Conservation (phyloP, 2,888 invertebrate genomes). For the Idaea dimidiata region DNA sequence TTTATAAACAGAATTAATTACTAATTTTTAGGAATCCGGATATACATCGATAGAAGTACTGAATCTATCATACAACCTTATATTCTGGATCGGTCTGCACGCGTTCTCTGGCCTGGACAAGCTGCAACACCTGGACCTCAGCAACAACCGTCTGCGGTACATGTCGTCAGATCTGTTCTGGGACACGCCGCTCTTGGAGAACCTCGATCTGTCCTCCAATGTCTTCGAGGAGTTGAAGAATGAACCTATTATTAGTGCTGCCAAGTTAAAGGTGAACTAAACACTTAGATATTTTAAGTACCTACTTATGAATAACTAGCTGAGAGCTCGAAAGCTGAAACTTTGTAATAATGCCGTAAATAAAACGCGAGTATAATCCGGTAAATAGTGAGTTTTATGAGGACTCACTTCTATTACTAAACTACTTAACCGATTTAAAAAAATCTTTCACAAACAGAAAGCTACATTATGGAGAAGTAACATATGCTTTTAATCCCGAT, state of each 20-base stretch:
- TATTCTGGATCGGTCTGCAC: constrained; percentile 82
- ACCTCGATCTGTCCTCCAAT: constrained; percentile 82
- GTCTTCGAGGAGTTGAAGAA: constrained; percentile 79
- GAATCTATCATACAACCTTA: constrained; percentile 81
- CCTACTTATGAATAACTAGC: no score
- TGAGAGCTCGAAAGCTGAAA: no score
- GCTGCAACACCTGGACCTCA: constrained; percentile 79
- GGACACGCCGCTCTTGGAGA: constrained; percentile 73
- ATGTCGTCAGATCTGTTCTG: constrained; percentile 79
- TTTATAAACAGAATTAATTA: neutral
- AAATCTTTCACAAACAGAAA: no score
- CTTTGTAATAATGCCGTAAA: no score
- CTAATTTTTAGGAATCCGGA: constrained; percentile 66
- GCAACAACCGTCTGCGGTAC: constrained; percentile 82
- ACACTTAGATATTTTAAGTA: constrained; percentile 8
- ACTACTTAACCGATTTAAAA: no score
- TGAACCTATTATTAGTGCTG: constrained; percentile 80
- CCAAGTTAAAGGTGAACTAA: constrained; percentile 67
- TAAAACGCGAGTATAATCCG: no score
- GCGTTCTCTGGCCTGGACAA: constrained; percentile 78
- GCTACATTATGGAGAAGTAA: no score
- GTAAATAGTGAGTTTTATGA: no score
- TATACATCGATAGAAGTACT: constrained; percentile 71
- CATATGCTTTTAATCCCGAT: no score
- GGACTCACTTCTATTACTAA: no score